phyloP scores from a whole-genome alignment of 1,140 invertebrate species.

The Caligus rogercresseyi region DNA sequence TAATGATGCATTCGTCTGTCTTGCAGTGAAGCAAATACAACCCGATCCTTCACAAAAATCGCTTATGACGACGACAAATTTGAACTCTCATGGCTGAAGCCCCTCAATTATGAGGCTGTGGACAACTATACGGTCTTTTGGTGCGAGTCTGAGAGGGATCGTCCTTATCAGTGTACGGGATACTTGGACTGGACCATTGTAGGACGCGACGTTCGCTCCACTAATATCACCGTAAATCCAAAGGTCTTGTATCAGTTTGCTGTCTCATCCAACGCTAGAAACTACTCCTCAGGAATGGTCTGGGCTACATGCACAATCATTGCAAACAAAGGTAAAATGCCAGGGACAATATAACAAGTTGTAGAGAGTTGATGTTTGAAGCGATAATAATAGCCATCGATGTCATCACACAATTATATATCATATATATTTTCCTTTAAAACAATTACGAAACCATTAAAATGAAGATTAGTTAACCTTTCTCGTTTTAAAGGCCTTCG shows the following conservation, averaged over 20 bases:
- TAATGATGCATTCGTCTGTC: constrained; percentile 6
- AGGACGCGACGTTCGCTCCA: constrained; percentile 28
- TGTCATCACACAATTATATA: no score
- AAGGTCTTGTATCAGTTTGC: constrained; percentile 44
- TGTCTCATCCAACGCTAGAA: constrained; percentile 45
- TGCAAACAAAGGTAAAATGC: constrained; percentile 40
- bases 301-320: constrained; percentile 55
- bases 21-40: constrained; percentile 23
- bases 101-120: constrained; percentile 26
- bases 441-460: no score
- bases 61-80: constrained; percentile 44
- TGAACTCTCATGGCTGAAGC: constrained; percentile 47
- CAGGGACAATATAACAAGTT: no score
- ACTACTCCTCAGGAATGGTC: constrained; percentile 48
- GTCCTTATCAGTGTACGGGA: constrained; percentile 40
- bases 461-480: no score
- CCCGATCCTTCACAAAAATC: constrained; percentile 45
- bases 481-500: no score
- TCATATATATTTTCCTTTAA: no score
- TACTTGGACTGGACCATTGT: constrained; percentile 39
- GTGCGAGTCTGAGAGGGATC: constrained; percentile 39
- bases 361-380: no score
- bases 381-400: no score
- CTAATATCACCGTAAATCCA: constrained; percentile 35
- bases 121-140: constrained; percentile 48